Evolutionary conservation across 2,888 invertebrate species (phyloP), one percentile per base, ranked within the genome.

Genomic region (Taenaris catops): DNA sequence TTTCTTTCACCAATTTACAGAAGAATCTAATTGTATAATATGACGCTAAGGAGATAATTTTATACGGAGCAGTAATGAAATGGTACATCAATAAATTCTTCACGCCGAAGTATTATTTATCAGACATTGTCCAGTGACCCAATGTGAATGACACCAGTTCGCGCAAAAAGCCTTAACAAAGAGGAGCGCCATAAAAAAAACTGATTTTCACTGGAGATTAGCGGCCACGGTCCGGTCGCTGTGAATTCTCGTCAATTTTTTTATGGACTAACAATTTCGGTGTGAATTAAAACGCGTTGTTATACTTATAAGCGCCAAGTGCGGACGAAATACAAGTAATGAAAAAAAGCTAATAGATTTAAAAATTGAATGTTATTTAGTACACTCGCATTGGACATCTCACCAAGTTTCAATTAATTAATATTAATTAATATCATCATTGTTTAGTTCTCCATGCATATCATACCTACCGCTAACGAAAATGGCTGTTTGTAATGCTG

Each of bases 131-230:
- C 37, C 43, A 45, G 35, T 32, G 45, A 40, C 44, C 46, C 56
- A 64, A 63, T 72, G 78, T 79, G 69, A 78, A 79, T 70, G 78
- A 78, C 76, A 73, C 60, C 62, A 49, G 52, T 34, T 38, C 28
- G 44, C 48, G 58, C 61, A 75, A 78, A 79, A 76, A 75, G 58
- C 48, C 36, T 38, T 34, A 56, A 61, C 56, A 63, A 68, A 64
- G n/a, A n/a, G 61, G 53, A 56, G 55, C 43, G 38, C 45, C 56
- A 60, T 62, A 65, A 61, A 68, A 64, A 53, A 59, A 62, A 59
- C 63, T 52, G 70, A 72, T 73, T 71, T 68, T 54, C 34, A 58
- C 55, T 36, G 34, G 57, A 71, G 72, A 75, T 75, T 63, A 70
- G 38, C 45, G 43, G 64, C 54, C 49, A 67, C 66, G 73, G 58